Evolutionary conservation across 2,113 vertebrate species (phyloP), one percentile per base, ranked within the genome.

Genomic region (Dipodomys ordii): DNA sequence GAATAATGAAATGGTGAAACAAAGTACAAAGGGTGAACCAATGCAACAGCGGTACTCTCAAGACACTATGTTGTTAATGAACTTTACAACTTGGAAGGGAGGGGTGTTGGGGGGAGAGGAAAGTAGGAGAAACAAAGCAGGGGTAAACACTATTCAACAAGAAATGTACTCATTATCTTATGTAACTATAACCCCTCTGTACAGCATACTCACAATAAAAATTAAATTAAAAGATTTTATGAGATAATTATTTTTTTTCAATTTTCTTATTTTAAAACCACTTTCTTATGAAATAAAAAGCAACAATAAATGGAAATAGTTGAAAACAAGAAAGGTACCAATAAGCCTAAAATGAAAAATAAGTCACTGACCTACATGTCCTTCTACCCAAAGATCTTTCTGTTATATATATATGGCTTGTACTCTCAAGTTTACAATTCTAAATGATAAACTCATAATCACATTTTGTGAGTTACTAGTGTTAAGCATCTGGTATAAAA

Each of bases 381-480:
- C n/a, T n/a, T 44, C 39, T 81, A 57, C 68, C n/a, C 19, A 91
- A 77, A 87, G 28, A 49, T 65, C 30, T 82, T 87, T 93, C 64
- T 57, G 53, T 49, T 35, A 11, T 16, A 35, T 35, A 35, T 35
- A 35, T 35, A 35, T 20, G 46, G 25, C 69, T 69, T 93, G 32
- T 83, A 15, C 71, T 89, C 64, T 85, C 57, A 92, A 82, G 18
- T 76, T 6, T 8, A 1, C 64, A 88, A 46, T 90, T 94, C 67
- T 90, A 76, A 91, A 83, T 71, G n/a, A 73, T 57, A 91, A 77
- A 78, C 0, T 3, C 62, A 60, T 72, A 25, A 18, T 83, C 7
- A 39, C 60, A 28, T 87, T 95, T 93, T 77, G 87, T 89, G 23
- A 12, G 53, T 89, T 91, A 87, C 87, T 92, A 88, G 86, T 86